These are phyloP conservation scores for Muscina levida DNA, from an alignment of 2,888 invertebrate genomes.

Conservation along the genomic window DNA sequence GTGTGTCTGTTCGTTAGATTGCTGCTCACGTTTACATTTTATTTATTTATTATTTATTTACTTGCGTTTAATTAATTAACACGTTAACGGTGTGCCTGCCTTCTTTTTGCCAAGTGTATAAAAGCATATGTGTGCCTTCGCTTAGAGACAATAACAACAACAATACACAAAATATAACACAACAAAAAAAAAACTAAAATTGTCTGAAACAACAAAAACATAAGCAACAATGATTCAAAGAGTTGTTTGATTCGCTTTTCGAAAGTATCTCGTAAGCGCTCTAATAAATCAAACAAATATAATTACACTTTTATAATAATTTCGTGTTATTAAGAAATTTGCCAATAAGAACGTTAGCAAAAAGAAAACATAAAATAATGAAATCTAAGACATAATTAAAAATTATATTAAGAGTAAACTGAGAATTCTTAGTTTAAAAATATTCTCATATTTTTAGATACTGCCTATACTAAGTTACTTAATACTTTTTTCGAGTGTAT, in stretches of 20 bases:
- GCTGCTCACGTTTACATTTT: too few relatives aligned
- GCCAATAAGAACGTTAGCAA: not conserved
- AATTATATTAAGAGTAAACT: too few relatives aligned
- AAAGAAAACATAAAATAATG: not conserved
- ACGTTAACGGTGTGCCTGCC: slow-evolving; percentile 35
- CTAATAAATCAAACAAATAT: not conserved
- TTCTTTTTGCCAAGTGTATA: slow-evolving; percentile 53
- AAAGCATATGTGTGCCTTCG: slow-evolving; percentile 18
- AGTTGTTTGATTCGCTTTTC: not conserved
- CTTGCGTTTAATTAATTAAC: slow-evolving; percentile 30
- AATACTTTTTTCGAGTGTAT: slow-evolving; percentile 14
- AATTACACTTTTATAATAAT: not conserved
- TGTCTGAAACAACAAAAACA: not conserved
- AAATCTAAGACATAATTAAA: too few relatives aligned
- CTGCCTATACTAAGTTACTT: too few relatives aligned
- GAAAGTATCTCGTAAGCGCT: slow-evolving; percentile 21
- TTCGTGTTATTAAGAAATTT: not conserved
- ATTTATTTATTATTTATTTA: not conserved
- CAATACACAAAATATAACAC: too few relatives aligned
- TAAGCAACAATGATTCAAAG: not conserved
- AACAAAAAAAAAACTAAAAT: too few relatives aligned
- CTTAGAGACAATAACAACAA: not conserved
- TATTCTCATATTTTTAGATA: too few relatives aligned
- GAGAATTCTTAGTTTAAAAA: too few relatives aligned
- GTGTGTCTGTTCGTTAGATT: too few relatives aligned